Conservation (phyloP, 2,113 vertebrate species). For the Mastomys coucha region DNA sequence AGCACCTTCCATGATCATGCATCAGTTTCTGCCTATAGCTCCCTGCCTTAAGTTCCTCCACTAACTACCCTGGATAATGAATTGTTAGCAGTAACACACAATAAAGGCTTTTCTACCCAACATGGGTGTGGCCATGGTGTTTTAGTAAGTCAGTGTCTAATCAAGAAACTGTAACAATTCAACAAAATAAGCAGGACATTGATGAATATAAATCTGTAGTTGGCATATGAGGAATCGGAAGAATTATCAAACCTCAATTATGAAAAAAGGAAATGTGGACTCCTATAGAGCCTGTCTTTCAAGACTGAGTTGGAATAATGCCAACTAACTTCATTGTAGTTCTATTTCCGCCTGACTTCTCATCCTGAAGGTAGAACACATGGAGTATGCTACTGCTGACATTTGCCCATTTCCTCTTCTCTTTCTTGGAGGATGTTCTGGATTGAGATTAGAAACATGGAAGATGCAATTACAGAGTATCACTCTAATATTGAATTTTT, state of each 20-base stretch:
- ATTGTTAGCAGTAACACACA: not conserved
- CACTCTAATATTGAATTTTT: not conserved
- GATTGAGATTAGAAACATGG: not conserved
- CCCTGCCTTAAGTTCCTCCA: not conserved
- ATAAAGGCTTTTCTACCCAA: not conserved
- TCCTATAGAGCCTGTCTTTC: not conserved
- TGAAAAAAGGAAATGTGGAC: not conserved
- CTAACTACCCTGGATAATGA: not conserved
- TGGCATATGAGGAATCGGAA: not conserved
- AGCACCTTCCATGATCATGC: too few species aligned
- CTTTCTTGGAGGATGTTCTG: fast-evolving
- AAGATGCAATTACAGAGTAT: too few species aligned
- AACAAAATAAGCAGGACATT: not conserved
- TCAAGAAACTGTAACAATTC: not conserved
- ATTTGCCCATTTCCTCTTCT: not conserved
- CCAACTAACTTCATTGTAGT: not conserved
- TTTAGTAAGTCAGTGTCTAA: not conserved
- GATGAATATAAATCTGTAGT: not conserved
- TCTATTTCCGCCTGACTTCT: not conserved
- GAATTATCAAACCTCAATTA: not conserved
- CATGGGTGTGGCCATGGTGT: not conserved
- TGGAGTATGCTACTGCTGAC: too few species aligned
- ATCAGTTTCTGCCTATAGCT: not conserved
- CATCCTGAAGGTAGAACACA: not conserved
- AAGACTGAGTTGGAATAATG: not conserved